A percentile compares a stretch with the other conserved stretches of the same genome.
Conservation (phyloP, 2,888 invertebrate genomes). For the Mythimna lalbum region DNA sequence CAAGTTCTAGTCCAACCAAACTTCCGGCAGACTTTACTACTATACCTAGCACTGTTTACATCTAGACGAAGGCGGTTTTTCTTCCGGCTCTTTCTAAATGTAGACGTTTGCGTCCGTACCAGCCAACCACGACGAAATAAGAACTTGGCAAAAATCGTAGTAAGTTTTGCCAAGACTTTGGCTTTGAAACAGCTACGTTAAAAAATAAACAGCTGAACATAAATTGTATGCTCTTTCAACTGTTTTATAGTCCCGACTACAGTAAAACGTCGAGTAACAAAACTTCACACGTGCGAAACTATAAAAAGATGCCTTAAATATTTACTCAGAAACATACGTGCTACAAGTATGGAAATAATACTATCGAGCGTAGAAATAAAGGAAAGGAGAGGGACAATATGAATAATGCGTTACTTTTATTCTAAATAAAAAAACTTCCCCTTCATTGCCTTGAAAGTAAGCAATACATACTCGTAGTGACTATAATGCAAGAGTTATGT, state of each 20-base stretch:
- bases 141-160: not conserved
- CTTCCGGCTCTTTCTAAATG: slow-evolving; percentile 7
- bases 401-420: slow-evolving; percentile 41
- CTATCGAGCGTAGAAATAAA: not conserved
- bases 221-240: slow-evolving; percentile 22
- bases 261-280: slow-evolving; percentile 22
- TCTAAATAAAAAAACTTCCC: slow-evolving; percentile 21
- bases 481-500: slow-evolving; percentile 37
- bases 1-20: not conserved
- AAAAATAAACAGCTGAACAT: slow-evolving; percentile 23
- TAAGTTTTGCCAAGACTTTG: slow-evolving; percentile 17
- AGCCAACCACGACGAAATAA: not conserved
- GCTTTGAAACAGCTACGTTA: not conserved
- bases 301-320: slow-evolving; percentile 38
- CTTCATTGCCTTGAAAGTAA: slow-evolving; percentile 29
- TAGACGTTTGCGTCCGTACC: slow-evolving; percentile 9
- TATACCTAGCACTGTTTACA: slow-evolving; percentile 2
- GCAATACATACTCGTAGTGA: slow-evolving; percentile 18
- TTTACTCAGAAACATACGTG: slow-evolving; percentile 19
- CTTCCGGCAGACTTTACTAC: slow-evolving; percentile 8
- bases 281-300: slow-evolving; percentile 15
- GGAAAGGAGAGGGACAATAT: slow-evolving; percentile 8
- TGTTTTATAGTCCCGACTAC: slow-evolving; percentile 24
- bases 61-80: slow-evolving; percentile 19
- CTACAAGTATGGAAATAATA: slow-evolving; percentile 27